Conservation (phyloP, 1,140 invertebrate genomes). For the Periplaneta americana region DNA sequence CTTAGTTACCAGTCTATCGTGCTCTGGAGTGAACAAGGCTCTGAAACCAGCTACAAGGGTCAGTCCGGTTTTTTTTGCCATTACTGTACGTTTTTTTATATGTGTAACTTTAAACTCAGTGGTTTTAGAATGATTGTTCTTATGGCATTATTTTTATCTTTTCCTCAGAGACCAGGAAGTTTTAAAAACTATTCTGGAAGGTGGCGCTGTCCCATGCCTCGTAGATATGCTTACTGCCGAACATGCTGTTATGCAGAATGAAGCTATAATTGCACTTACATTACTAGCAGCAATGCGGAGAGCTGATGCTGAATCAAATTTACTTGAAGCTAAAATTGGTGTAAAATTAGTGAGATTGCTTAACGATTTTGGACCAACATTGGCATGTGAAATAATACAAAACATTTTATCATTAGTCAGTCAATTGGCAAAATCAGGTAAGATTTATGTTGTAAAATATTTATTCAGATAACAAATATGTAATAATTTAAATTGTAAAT, state of each 20-base stretch:
- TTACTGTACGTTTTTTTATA: no score
- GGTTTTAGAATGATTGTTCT: no score
- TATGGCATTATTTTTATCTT: conserved; percentile 13
- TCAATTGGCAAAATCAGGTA: not conserved
- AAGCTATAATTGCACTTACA: conserved; percentile 66
- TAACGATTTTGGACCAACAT: conserved; percentile 10
- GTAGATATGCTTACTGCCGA: conserved; percentile 75
- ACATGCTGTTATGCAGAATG: conserved; percentile 84
- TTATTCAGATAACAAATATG: no score
- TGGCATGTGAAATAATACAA: conserved; percentile 1
- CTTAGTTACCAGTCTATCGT: no score
- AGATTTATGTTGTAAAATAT: not conserved
- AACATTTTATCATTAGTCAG: not conserved
- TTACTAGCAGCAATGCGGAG: conserved; percentile 46
- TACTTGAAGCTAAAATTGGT: conserved; percentile 26
- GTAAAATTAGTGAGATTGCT: conserved; percentile 22
- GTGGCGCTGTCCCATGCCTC: conserved; percentile 63
- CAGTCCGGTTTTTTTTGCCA: no score
- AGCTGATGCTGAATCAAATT: conserved; percentile 23
- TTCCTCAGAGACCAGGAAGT: conserved; percentile 45
- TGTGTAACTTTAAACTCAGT: no score
- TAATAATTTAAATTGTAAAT: no score
- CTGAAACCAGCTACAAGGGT: no score
- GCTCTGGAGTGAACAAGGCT: no score
- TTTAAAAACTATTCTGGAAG: conserved; percentile 52